Evolutionary conservation across 1,140 invertebrate genomes (phyloP).

Genomic region (Heliconius hermathena): DNA sequence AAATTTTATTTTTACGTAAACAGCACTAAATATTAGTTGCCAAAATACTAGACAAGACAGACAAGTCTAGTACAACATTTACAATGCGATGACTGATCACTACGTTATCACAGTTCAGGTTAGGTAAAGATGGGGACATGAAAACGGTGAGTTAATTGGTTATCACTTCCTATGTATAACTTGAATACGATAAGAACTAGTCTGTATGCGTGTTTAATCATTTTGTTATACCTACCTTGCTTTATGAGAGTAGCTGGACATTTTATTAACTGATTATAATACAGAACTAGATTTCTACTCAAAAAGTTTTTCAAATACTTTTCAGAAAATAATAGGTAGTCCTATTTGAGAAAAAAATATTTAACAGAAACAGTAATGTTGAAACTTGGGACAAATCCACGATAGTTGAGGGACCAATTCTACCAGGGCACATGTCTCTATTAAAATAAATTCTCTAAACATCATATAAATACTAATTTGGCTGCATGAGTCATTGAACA

Average conservation of each 20-base stretch:
- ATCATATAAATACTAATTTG: too few species aligned
- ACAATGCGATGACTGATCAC: slow-evolving; percentile 1
- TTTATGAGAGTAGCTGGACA: background rate
- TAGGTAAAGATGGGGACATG: background rate
- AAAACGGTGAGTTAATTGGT: background rate
- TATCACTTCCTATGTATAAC: slow-evolving; percentile 4
- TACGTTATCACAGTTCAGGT: background rate
- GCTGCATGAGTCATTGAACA: too few species aligned
- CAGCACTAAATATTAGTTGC: background rate
- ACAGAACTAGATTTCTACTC: background rate
- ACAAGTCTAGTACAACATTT: background rate
- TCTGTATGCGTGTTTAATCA: background rate
- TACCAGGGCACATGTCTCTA: too few species aligned
- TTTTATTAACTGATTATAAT: background rate
- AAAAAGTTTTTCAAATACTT: too few species aligned
- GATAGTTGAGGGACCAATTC: too few species aligned
- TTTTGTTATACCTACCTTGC: background rate
- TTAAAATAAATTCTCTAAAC: too few species aligned
- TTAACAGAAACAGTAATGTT: too few species aligned
- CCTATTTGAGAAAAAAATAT: too few species aligned
- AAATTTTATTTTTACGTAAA: background rate
- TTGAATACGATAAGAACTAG: background rate
- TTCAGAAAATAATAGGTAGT: too few species aligned
- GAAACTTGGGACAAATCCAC: too few species aligned
- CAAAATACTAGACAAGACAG: slow-evolving; percentile 1